Conservation (phyloP, 2,888 invertebrate genomes). For the Parnassius smintheus region DNA sequence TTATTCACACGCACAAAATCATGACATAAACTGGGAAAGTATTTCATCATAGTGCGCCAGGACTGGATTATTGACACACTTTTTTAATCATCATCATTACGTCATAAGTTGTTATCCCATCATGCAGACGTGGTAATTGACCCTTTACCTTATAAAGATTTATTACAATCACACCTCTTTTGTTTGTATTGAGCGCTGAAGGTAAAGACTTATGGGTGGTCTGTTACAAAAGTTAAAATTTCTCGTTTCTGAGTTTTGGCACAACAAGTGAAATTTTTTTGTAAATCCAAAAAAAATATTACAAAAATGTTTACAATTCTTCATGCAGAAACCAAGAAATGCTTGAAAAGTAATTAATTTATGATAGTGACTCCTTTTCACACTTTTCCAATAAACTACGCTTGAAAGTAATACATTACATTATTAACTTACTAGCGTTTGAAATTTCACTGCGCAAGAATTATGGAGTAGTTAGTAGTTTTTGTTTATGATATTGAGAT, state of each 20-base stretch:
- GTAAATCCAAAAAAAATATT: too few relatives aligned
- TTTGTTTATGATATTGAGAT: too few relatives aligned
- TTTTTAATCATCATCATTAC: constrained; percentile 53
- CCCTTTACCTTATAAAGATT: constrained; percentile 55
- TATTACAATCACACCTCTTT: constrained; percentile 38
- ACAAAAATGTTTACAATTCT: too few relatives aligned
- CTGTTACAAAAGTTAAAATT: not conserved
- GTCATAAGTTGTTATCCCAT: constrained; percentile 37
- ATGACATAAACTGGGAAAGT: not conserved
- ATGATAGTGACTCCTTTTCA: too few relatives aligned
- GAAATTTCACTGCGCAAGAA: too few relatives aligned
- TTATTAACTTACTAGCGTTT: too few relatives aligned
- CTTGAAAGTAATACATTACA: too few relatives aligned
- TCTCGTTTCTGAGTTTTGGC: not conserved
- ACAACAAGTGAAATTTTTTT: too few relatives aligned
- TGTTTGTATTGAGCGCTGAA: constrained; percentile 4
- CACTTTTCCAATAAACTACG: too few relatives aligned
- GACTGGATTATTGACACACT: constrained; percentile 54
- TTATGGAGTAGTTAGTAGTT: too few relatives aligned
- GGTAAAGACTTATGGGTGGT: not conserved
- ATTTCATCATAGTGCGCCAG: constrained; percentile 37
- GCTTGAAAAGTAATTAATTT: too few relatives aligned
- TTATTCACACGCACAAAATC: not conserved
- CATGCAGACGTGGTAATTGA: constrained; percentile 43
- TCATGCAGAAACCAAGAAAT: too few relatives aligned